Evolutionary conservation across 2,113 vertebrate genomes (phyloP).

Genomic region (Papio anubis): DNA sequence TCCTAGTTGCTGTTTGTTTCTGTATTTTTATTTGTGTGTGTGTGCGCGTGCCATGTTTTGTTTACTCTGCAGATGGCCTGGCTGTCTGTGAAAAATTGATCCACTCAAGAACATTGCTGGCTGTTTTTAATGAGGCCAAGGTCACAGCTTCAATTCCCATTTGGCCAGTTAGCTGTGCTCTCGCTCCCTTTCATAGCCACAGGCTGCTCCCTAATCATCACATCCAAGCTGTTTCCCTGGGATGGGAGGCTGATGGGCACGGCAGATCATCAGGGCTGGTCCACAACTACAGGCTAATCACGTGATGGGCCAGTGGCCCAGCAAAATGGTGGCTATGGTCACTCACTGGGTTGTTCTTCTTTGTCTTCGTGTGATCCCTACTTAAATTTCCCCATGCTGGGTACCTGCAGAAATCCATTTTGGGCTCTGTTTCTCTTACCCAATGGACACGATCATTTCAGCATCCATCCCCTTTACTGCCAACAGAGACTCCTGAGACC

Average conservation of each 20-base stretch:
- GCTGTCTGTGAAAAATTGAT: conserved; percentile 36
- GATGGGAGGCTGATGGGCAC: neutral
- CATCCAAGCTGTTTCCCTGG: conserved; percentile 7
- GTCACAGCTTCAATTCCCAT: conserved; percentile 57
- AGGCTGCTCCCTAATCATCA: conserved; percentile 57
- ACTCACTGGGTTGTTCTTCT: neutral
- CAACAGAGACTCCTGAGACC: neutral
- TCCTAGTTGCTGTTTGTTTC: conserved; percentile 20
- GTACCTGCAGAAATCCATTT: conserved; percentile 14
- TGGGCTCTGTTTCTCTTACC: neutral
- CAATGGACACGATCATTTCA: neutral
- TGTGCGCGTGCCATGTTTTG: neutral
- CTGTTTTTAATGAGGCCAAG: conserved; percentile 66
- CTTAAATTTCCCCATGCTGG: neutral
- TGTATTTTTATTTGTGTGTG: neutral
- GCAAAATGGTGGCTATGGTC: neutral
- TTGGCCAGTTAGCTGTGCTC: conserved; percentile 61
- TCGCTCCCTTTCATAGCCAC: conserved; percentile 30
- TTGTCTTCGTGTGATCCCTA: neutral
- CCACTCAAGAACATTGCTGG: conserved; percentile 30
- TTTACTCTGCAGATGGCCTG: conserved; percentile 45
- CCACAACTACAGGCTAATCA: neutral
- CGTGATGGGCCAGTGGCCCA: neutral
- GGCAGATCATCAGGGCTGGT: neutral
- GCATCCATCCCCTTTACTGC: neutral